Conservation (phyloP, 2,113 vertebrate species). For the Australoheros scitulus region DNA sequence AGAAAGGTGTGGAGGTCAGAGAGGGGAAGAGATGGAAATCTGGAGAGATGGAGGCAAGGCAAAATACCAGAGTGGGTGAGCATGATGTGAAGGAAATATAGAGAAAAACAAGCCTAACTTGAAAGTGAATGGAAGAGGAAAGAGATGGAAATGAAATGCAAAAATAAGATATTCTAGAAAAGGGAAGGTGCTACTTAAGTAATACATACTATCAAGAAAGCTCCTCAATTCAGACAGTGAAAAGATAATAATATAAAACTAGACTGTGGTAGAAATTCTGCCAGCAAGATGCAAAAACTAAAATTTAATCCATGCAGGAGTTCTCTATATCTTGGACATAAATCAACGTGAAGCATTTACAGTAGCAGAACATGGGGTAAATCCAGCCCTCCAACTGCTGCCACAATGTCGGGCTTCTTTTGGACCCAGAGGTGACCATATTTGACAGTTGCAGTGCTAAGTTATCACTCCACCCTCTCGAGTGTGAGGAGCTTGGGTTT, state of each 20-base stretch:
- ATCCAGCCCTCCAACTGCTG: no score
- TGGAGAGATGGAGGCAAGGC: slow-evolving; percentile 1
- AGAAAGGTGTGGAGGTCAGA: slow-evolving; percentile 23
- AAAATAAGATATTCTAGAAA: background rate
- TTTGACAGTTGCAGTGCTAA: background rate
- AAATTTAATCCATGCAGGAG: no score
- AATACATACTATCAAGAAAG: background rate
- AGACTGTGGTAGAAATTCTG: no score
- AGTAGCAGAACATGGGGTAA: no score
- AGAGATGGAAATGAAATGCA: background rate
- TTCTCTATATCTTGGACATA: no score
- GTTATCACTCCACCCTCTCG: background rate
- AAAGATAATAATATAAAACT: background rate
- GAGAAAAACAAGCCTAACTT: slow-evolving; percentile 3
- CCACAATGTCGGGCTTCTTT: background rate
- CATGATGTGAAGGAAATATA: background rate
- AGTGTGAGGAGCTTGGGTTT: background rate
- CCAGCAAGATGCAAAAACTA: no score
- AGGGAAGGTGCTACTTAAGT: background rate
- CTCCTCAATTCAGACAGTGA: background rate
- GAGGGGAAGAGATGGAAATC: slow-evolving; percentile 16
- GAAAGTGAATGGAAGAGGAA: background rate
- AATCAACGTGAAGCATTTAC: no score
- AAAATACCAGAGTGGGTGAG: background rate
- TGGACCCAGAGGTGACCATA: no score